Base-by-base conservation (phyloP, 2,888 invertebrate genomes). In the Apotomis capreana region DNA sequence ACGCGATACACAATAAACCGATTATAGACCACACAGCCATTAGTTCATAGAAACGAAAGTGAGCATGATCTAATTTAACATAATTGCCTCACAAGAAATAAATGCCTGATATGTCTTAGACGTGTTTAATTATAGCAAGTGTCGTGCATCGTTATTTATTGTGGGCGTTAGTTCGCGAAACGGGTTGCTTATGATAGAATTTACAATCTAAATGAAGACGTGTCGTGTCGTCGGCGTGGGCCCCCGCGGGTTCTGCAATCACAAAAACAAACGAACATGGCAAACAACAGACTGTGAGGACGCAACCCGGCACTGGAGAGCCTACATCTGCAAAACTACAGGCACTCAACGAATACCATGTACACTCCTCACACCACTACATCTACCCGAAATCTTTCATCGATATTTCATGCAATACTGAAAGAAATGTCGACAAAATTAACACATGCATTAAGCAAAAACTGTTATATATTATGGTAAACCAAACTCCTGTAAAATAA, bases 301-400 rank as follows among this genome's bases (percentile, higher is more conserved):
- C 51, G 44, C 51, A 44, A 58, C 87, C 86, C 87, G 86, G 82
- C 87, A 87, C 87, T 87, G 83, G 86, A 84, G 40, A 80, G 78
- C 88, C 89, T 87, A 89, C 85, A 89, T 91, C 92, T 93, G 92
- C 86, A 93, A 93, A 89, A 92, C 92, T 92, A 92, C 91, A 92
- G 88, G 90, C 88, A 88, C 89, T 84, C 78, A 82, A 87, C 81
- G 40, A 15, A 40, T 40, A 40, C 40, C 5, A 40, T 40, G 40
- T 40, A 40, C 6, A 6, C 40, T 6, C 40, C 40, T 40, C 40
- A 6, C 40, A 54, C 12, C 36, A 44, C 15, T 10, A 49, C 49
- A 49, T 49, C n/a, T 15, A 36, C 54, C 54, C 40, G 2, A 26
- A 54, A 44, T 37, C 52, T 61, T 52, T 46, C 5, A 10, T 37